Evolutionary conservation across 2,888 invertebrate species (phyloP), one percentile per base, ranked within the genome.

Genomic region (Meteorus cinctellus): DNA sequence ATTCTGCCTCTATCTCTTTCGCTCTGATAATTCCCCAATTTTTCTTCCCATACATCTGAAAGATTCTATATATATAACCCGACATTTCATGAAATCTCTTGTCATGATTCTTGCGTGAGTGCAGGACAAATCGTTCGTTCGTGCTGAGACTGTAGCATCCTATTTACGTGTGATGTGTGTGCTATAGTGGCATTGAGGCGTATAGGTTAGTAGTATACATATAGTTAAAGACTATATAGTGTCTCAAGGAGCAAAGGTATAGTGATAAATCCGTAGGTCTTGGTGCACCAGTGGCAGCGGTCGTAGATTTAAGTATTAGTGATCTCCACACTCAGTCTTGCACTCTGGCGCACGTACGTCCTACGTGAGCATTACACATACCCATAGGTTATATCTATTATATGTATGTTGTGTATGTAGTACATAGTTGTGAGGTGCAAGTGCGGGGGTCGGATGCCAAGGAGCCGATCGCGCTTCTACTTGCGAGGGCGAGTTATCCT

Each of bases 121-220:
- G 76, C 75, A 78, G 79, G 79, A 81, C 81, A 81, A 81, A 81
- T 81, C 78, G 81, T 70, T 75, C 36, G 79, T 81, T 79, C 81
- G 81, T 81, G 81, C 79, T 71, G 65, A 48, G 77, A 78, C 76
- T 78, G 59, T 74, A 65, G 69, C 67, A 70, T 74, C n/a, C 55
- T 69, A 66, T 67, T 19, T 31, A 67, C 66, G 62, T 41, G 36
- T 10, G 45, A 55, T 72, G 60, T 36, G 36, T 45, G 62, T 29
- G 19, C 62, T 45, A 8, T 8, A 59, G 34, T 62, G 41, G 24
- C 10, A 41, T 12, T 70, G 24, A 76, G 66, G 63, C 71, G 74
- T 70, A 67, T 51, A 55, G 55, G 14, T 29, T 16, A 5, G 48
- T 48, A 4, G 14, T 48, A n/a, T 16, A 48, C 16, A 34, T 19